Evolutionary conservation across 2,797 vertebrate genomes (phyloP), one percentile per base, ranked within the genome.

Genomic region (Hoplostethus atlanticus): DNA sequence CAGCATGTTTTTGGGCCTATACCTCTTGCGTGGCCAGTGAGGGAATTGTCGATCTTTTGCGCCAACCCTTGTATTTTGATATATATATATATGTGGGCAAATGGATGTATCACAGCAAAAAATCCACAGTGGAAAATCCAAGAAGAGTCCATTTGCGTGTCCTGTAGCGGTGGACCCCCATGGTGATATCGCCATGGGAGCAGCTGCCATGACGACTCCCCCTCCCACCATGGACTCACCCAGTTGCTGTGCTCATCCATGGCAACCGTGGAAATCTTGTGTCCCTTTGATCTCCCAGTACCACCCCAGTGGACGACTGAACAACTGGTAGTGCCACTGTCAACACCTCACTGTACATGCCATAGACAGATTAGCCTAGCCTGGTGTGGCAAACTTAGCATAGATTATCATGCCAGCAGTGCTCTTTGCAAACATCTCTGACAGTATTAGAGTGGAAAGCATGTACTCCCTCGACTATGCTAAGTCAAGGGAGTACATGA

Each of bases 271-370:
- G 73, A 89, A 81, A 71, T 75, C 64, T 78, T 42, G 54, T 77
- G 52, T 64, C 58, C 64, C 76, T 91, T 91, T 92, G 77, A 90
- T 91, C 77, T 81, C 64, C 62, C 65, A 28, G 76, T 71, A 51
- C 81, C 77, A 83, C 77, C 86, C 81, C 60, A 48, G 83, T 52
- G 68, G 79, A 79, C 65, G 73, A 59, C 6, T 1, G 78, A 80
- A 89, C 91, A 91, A 92, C 90, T 91, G 90, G 76, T 81, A 82
- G 80, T 73, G 15, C 71, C 31, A 44, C 87, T 88, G 89, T 92
- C 89, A 86, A 72, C 90, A 87, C 84, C 71, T 84, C 79, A 11
- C 59, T 28, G 55, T 67, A 71, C 71, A 84, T 72, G 72, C 84
- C 76, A 57, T 4, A 56, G 66, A 71, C 75, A 68, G 87, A 84